Percentiles rank a stretch among this genome's conserved stretches.
Conservation (phyloP, 2,888 invertebrate genomes). For the Pandemis cinnamomeana region DNA sequence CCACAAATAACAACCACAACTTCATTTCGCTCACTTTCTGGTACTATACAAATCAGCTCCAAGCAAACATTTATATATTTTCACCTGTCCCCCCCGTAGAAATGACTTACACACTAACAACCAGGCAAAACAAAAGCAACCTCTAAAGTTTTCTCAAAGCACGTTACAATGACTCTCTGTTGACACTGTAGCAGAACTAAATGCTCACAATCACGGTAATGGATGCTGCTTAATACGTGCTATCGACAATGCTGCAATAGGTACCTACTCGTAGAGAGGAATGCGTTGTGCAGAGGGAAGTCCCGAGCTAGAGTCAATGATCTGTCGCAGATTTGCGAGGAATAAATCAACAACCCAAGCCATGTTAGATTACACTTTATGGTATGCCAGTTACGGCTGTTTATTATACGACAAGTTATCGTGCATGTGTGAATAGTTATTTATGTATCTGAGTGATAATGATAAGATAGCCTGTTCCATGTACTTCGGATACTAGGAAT, state of each 20-base stretch:
- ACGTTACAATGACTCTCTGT: conserved; percentile 51
- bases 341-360: conserved; percentile 2
- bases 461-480: conserved; percentile 4
- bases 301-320: conserved; percentile 19
- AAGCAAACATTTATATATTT: conserved; percentile 61
- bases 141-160: conserved; percentile 42
- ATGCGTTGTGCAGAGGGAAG: conserved; percentile 16
- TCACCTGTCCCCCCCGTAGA: conserved; percentile 41
- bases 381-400: neutral
- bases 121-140: conserved; percentile 41
- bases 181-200: neutral
- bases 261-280: neutral
- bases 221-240: neutral
- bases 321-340: neutral
- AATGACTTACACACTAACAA: conserved; percentile 7
- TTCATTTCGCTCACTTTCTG: conserved; percentile 57
- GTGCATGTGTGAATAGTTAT: neutral
- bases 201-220: neutral
- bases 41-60: conserved; percentile 51
- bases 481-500: neutral
- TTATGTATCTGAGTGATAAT: conserved; percentile 1
- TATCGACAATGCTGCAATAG: neutral
- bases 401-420: neutral
- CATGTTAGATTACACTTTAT: neutral
- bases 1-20: conserved; percentile 53